These are phyloP conservation scores for Deilephila elpenor DNA, from an alignment of 2,888 invertebrate genomes.

Conservation along the genomic window DNA sequence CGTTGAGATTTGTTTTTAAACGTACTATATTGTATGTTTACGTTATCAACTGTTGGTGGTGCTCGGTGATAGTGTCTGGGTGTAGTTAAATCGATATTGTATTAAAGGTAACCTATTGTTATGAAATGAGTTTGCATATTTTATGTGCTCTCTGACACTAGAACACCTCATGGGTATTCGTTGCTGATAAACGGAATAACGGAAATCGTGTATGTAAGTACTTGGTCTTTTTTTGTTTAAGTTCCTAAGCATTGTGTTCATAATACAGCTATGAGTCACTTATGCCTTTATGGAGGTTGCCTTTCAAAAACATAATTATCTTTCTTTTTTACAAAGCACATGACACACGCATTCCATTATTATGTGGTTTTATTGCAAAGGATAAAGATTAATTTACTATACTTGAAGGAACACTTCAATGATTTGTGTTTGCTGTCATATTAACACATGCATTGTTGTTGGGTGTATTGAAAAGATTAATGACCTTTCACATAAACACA, in stretches of 20 bases:
- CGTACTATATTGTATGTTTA: constrained; percentile 61
- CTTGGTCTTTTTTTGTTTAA: constrained; percentile 22
- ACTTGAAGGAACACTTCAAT: neutral
- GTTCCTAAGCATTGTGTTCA: constrained; percentile 1
- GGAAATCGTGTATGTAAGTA: constrained; percentile 45
- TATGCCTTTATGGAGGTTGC: constrained; percentile 1
- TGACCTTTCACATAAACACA: constrained; percentile 15
- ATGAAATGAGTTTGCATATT: constrained; percentile 75
- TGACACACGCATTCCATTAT: neutral
- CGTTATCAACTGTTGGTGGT: constrained; percentile 52
- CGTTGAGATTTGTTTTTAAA: constrained; percentile 56
- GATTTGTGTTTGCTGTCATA: neutral
- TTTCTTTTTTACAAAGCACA: neutral
- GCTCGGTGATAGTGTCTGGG: constrained; percentile 56
- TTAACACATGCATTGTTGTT: neutral
- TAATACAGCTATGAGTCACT: constrained; percentile 2
- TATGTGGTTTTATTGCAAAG: neutral
- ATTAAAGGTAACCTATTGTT: constrained; percentile 60
- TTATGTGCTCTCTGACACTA: constrained; percentile 59
- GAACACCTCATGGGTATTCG: constrained; percentile 58
- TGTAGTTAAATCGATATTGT: constrained; percentile 67
- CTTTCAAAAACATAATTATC: neutral
- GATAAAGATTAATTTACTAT: neutral
- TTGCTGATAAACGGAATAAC: constrained; percentile 44
- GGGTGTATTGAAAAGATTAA: neutral